phyloP scores from a whole-genome alignment of 2,888 invertebrate species.

The Apomyelois bistriatella region DNA sequence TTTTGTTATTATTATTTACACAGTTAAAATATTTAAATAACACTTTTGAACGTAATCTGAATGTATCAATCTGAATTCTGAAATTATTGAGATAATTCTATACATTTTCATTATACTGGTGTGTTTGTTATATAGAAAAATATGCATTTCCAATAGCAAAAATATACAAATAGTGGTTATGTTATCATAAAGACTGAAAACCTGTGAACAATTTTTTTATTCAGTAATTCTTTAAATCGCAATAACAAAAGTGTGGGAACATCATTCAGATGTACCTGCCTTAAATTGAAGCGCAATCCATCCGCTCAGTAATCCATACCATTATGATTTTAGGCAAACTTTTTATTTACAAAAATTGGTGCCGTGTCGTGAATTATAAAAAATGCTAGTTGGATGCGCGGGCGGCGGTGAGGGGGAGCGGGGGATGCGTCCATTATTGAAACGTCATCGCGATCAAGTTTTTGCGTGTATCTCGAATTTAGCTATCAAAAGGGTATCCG shows the following conservation, averaged over 20 bases:
- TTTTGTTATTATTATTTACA: no score
- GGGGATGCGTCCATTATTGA: constrained; percentile 41
- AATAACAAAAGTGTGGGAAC: not conserved
- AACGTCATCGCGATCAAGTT: constrained; percentile 41
- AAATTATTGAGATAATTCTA: no score
- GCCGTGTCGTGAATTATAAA: constrained; percentile 22
- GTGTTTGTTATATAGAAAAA: no score
- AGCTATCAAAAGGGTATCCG: constrained; percentile 45
- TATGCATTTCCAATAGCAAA: no score
- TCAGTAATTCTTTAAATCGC: not conserved
- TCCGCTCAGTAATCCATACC: constrained; percentile 32
- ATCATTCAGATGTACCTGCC: not conserved
- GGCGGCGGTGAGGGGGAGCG: not conserved
- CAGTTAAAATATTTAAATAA: no score
- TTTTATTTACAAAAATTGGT: not conserved
- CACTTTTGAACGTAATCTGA: no score
- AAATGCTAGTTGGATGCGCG: constrained; percentile 25
- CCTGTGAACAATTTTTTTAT: no score
- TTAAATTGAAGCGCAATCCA: constrained; percentile 30
- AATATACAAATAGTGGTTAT: no score
- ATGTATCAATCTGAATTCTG: no score
- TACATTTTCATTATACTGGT: no score
- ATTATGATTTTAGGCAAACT: constrained; percentile 2
- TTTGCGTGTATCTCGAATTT: constrained; percentile 30
- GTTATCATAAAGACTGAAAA: no score